Evolutionary conservation across 2,797 vertebrate species (phyloP), one percentile per base, ranked within the genome.

Genomic region (Synanceia verrucosa): DNA sequence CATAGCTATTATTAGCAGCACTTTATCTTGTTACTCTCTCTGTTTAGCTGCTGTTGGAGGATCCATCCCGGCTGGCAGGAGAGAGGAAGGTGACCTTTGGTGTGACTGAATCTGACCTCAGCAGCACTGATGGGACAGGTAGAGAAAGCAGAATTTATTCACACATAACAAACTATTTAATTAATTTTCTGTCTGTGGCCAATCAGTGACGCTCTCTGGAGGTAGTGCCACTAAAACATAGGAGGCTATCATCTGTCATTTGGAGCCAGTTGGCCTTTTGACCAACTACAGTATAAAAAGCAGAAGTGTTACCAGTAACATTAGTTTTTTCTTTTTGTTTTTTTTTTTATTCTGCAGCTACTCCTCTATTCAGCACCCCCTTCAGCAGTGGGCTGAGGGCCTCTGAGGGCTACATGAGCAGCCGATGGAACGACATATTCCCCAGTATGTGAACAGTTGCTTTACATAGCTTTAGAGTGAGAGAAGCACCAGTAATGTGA

Each of bases 1-100:
- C n/a, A n/a, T n/a, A n/a, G n/a, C n/a, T n/a, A n/a, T n/a, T n/a
- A n/a, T n/a, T n/a, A n/a, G n/a, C n/a, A n/a, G n/a, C n/a, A n/a
- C n/a, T n/a, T n/a, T n/a, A n/a, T n/a, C n/a, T n/a, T n/a, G n/a
- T n/a, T 51, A 18, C 24, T 44, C 23, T 70, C 16, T 65, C 29
- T 16, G 0, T 53, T 9, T 44, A 92, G 89, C 78, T 76, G 0
- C 51, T 92, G 5, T 94, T 94, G 16, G 95, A 95, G 11, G 94
- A 95, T 28, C 79, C 79, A 0, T 82, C 91, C 46, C 93, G 73
- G 60, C 84, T 82, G 16, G 29, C 78, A 7, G 87, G 84, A 0
- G 83, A 86, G 64, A 96, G 93, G 87, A 97, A 94, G 80, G 79
- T 91, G 81, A 96, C 95, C 19, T 98, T 98, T 67, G 95, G 96